Conservation (phyloP, 2,888 invertebrate species). For the Ischnura elegans region DNA sequence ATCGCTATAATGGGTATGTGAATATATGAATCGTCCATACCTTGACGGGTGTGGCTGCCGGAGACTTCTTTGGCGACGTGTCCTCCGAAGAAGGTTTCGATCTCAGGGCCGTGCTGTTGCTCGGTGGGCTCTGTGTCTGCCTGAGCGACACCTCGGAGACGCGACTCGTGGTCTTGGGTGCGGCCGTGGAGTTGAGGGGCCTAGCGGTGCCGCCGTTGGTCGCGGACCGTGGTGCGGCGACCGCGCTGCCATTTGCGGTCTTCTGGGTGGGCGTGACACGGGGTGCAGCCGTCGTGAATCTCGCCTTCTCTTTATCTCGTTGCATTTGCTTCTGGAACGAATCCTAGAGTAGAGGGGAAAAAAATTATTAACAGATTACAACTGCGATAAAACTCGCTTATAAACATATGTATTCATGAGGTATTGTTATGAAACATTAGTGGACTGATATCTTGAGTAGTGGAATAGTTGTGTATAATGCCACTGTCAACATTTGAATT, state of each 20-base stretch:
- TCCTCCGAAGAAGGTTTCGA: neutral
- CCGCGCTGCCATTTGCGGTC: neutral
- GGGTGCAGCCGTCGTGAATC: neutral
- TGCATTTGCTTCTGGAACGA: constrained; percentile 56
- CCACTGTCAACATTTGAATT: no score
- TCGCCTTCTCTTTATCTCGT: constrained; percentile 51
- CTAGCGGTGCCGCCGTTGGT: neutral
- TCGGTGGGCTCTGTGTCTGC: neutral
- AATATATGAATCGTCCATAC: no score
- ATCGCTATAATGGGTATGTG: no score
- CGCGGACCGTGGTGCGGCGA: constrained; percentile 13
- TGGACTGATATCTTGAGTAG: no score
- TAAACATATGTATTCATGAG: no score
- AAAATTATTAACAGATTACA: no score
- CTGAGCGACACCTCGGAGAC: neutral
- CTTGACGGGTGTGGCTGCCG: constrained; percentile 28
- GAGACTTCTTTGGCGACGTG: neutral
- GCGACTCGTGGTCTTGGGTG: neutral
- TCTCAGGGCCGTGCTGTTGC: neutral
- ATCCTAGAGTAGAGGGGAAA: neutral
- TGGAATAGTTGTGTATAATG: no score
- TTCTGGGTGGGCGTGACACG: neutral
- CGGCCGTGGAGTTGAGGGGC: neutral
- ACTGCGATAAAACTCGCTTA: no score
- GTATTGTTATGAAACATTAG: no score